A percentile compares a stretch with the other conserved stretches of the same genome.
These are phyloP conservation scores for Lacanobia oleracea DNA, from an alignment of 2,888 invertebrate genomes.

Conservation along the genomic window DNA sequence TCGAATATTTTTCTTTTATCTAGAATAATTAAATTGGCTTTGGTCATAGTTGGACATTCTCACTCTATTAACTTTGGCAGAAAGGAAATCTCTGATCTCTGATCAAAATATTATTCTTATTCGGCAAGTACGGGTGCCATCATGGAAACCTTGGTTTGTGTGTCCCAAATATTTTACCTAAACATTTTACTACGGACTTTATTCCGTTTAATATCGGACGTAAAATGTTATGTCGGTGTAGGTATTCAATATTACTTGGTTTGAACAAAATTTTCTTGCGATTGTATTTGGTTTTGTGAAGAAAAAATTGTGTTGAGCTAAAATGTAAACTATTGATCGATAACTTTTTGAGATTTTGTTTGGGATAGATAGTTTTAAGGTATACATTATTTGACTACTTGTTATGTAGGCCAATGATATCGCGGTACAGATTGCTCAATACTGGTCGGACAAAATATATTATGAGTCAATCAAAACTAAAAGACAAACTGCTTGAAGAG, in stretches of 20 bases:
- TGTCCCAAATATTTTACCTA: conserved; percentile 31
- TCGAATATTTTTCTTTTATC: neutral
- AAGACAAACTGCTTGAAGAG: too few relatives aligned
- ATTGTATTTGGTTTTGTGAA: conserved; percentile 8
- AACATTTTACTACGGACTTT: conserved; percentile 35
- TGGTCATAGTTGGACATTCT: neutral
- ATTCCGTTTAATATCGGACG: conserved; percentile 49
- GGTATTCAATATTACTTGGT: conserved; percentile 22
- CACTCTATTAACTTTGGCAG: neutral
- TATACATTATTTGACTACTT: too few relatives aligned
- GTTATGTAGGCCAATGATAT: too few relatives aligned
- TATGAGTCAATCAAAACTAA: too few relatives aligned
- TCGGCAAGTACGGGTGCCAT: neutral
- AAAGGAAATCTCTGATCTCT: neutral
- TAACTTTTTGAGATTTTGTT: neutral
- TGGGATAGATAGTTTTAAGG: neutral
- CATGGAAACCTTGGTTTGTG: conserved; percentile 24
- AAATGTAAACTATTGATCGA: neutral
- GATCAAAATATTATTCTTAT: neutral
- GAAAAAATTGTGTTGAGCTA: neutral
- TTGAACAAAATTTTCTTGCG: conserved; percentile 10
- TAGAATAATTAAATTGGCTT: neutral
- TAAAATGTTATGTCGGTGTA: conserved; percentile 50
- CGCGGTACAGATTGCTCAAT: too few relatives aligned
- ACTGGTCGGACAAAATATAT: too few relatives aligned